A percentile compares a stretch with the other conserved stretches of the same genome.
phyloP scores from a whole-genome alignment of 1,140 invertebrate genomes.

The Drosophila elegans region DNA sequence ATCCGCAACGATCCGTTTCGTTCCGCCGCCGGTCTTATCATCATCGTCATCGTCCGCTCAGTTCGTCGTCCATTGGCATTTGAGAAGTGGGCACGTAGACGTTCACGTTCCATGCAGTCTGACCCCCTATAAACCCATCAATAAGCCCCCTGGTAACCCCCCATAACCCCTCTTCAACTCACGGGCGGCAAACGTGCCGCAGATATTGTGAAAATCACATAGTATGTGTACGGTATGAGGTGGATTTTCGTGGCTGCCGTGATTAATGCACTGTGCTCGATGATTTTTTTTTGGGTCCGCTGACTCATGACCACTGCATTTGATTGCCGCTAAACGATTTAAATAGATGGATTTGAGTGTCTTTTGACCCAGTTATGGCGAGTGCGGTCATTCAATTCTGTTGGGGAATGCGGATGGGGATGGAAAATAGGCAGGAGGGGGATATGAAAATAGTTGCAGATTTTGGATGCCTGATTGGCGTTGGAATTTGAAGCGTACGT shows the following conservation, averaged over 20 bases:
- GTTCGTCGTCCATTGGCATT: constrained; percentile 70
- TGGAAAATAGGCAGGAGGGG: background rate
- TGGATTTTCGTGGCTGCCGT: constrained; percentile 38
- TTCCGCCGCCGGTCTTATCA: constrained; percentile 45
- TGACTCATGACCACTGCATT: constrained; percentile 53
- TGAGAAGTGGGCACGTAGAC: constrained; percentile 64
- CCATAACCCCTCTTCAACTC: constrained; percentile 22
- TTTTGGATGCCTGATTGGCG: constrained; percentile 20
- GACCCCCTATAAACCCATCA: constrained; percentile 4
- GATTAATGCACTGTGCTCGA: constrained; percentile 65
- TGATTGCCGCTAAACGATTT: constrained; percentile 78
- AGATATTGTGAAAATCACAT: constrained; percentile 65
- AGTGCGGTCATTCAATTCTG: constrained; percentile 27
- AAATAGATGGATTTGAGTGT: constrained; percentile 67
- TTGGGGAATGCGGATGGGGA: constrained; percentile 36
- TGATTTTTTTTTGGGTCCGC: constrained; percentile 30
- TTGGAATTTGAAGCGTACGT: constrained; percentile 16
- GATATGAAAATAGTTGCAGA: constrained; percentile 6
- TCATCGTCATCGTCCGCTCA: constrained; percentile 30
- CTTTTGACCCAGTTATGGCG: constrained; percentile 69
- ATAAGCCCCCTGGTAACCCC: background rate
- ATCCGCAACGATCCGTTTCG: constrained; percentile 39
- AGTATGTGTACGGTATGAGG: constrained; percentile 14
- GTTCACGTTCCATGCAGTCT: constrained; percentile 53
- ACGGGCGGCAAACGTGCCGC: constrained; percentile 63